Percentiles rank a stretch among this genome's conserved stretches.
phyloP scores from a whole-genome alignment of 2,888 invertebrate genomes.

The Escarpia spicata region DNA sequence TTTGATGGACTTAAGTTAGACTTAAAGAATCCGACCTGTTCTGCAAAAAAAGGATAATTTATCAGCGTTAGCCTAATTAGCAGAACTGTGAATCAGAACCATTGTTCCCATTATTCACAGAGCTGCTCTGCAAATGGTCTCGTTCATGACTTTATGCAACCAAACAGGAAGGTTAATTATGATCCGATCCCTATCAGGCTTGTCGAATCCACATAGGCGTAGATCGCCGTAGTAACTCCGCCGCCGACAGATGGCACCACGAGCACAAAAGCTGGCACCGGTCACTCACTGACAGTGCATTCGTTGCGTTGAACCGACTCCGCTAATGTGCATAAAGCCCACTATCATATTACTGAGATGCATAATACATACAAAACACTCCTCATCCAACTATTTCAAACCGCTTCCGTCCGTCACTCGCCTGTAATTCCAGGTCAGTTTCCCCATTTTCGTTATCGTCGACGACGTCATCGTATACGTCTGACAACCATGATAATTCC shows the following conservation, averaged over 20 bases:
- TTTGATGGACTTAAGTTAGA: too few species aligned
- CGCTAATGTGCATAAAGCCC: not conserved
- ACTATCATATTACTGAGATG: not conserved
- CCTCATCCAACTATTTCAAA: not conserved
- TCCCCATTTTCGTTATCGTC: not conserved
- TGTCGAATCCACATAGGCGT: not conserved
- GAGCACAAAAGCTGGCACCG: not conserved
- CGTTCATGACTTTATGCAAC: too few species aligned
- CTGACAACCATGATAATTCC: not conserved
- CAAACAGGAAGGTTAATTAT: too few species aligned
- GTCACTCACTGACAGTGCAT: not conserved
- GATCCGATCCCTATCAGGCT: not conserved
- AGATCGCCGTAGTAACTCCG: not conserved
- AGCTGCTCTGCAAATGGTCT: too few species aligned
- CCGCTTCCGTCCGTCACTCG: not conserved
- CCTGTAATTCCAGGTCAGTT: not conserved
- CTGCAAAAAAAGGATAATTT: too few species aligned
- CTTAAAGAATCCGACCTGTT: too few species aligned
- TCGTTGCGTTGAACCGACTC: not conserved
- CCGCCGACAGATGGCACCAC: not conserved
- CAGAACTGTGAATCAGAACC: too few species aligned
- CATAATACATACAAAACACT: not conserved
- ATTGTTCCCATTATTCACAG: too few species aligned
- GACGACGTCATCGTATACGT: not conserved
- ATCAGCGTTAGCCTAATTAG: too few species aligned